Evolutionary conservation across 2,113 vertebrate species (phyloP).

Genomic region (Nymphicus hollandicus): DNA sequence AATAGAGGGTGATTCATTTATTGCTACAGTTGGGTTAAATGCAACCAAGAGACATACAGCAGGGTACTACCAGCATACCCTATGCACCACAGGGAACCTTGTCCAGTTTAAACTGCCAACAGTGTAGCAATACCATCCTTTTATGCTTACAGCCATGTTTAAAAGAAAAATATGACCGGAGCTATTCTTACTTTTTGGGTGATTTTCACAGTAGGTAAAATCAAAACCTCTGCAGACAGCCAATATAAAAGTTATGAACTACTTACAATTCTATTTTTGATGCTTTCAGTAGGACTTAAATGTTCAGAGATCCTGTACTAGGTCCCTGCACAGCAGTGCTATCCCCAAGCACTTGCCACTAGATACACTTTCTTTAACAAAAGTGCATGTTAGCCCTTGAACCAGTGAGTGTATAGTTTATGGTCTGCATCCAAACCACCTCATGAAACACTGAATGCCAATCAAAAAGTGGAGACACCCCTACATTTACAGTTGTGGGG

Average conservation of each 20-base stretch:
- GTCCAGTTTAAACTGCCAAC: background rate
- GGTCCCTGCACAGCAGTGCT: background rate
- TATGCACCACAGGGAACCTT: background rate
- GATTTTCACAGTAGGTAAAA: constrained; percentile 28
- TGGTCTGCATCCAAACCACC: background rate
- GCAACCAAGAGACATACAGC: background rate
- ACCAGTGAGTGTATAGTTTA: background rate
- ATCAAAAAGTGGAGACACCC: background rate
- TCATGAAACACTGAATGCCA: background rate
- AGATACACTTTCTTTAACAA: background rate
- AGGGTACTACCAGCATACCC: background rate
- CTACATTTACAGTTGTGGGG: background rate
- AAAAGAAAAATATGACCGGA: background rate
- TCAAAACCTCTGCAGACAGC: background rate
- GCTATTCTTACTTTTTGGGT: background rate
- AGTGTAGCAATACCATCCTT: background rate
- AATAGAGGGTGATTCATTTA: background rate
- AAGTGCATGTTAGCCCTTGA: background rate
- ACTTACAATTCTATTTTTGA: constrained; percentile 14
- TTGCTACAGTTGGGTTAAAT: background rate
- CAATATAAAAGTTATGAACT: background rate
- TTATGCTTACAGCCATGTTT: background rate
- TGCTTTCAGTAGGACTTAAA: background rate
- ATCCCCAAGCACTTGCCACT: background rate
- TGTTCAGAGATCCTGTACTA: background rate